Evolutionary conservation across 2,888 invertebrate species (phyloP).

Genomic region (Patella pellucida): DNA sequence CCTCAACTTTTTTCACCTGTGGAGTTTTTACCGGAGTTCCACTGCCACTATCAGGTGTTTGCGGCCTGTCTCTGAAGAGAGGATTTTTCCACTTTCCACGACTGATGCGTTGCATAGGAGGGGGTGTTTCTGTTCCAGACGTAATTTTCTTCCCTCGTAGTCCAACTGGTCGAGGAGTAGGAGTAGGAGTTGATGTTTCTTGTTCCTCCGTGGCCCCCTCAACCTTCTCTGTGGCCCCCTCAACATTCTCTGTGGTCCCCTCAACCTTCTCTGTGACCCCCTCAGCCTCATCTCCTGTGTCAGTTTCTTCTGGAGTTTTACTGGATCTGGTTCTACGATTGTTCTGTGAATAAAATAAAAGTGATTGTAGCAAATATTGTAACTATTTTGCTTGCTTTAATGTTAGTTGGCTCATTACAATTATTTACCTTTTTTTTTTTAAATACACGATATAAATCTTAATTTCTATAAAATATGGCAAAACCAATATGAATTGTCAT

Average conservation of each 20-base stretch:
- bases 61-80: not conserved
- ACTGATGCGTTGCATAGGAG: not conserved
- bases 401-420: too few relatives aligned
- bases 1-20: not conserved
- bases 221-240: conserved; percentile 9
- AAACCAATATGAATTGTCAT: too few relatives aligned
- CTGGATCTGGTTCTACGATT: conserved; percentile 14
- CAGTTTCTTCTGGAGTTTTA: conserved; percentile 16
- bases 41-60: not conserved
- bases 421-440: too few relatives aligned
- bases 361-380: too few relatives aligned
- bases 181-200: not conserved
- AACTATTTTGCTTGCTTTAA: too few relatives aligned
- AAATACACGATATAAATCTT: too few relatives aligned
- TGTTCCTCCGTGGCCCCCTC: conserved; percentile 26
- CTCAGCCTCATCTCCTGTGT: conserved; percentile 9
- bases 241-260: conserved; percentile 12
- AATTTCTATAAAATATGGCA: too few relatives aligned
- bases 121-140: not conserved
- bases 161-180: conserved; percentile 12
- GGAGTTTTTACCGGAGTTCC: not conserved
- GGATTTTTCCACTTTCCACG: conserved; percentile 9
- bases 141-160: not conserved
- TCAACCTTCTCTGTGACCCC: conserved; percentile 1
- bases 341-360: not conserved